A percentile compares a stretch with the other conserved stretches of the same genome.
phyloP scores from a whole-genome alignment of 1,140 invertebrate species.

The Chionoecetes opilio region DNA sequence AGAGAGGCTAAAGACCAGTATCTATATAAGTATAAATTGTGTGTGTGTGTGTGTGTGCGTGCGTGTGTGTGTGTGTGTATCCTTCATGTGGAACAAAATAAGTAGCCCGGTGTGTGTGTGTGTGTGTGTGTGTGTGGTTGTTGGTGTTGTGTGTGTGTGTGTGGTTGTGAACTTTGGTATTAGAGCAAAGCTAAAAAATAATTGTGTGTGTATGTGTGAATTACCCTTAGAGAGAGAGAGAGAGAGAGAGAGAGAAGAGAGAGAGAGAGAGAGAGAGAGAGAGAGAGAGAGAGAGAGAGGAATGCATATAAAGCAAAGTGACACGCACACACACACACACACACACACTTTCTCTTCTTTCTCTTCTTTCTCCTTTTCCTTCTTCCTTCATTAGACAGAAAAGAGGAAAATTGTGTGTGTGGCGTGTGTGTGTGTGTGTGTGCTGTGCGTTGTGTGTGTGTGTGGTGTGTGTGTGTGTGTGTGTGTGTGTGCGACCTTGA shows the following conservation, averaged over 20 bases:
- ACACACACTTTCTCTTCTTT: neutral
- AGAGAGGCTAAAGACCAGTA: neutral
- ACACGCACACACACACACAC: neutral
- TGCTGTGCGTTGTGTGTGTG: no score
- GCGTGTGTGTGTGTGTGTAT: conserved; percentile 17
- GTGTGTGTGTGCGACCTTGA: neutral
- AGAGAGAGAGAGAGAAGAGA: neutral
- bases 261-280: conserved; percentile 5
- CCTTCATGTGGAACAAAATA: neutral
- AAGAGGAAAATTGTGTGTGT: neutral
- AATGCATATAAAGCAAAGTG: neutral
- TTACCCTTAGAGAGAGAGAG: neutral
- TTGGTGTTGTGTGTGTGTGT: neutral
- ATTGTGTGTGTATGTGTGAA: neutral
- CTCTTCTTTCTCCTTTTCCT: neutral
- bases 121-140: neutral
- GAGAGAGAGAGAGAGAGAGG: neutral
- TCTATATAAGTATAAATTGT: neutral
- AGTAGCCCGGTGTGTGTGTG: neutral
- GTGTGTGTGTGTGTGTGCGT: conserved; percentile 23
- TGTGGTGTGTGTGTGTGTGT: neutral
- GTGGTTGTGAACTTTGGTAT: neutral
- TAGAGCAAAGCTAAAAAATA: no score
- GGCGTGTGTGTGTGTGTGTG: no score
- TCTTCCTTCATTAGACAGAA: neutral